These are phyloP conservation scores for Portunus trituberculatus DNA, from an alignment of 1,140 invertebrate genomes.

Conservation along the genomic window DNA sequence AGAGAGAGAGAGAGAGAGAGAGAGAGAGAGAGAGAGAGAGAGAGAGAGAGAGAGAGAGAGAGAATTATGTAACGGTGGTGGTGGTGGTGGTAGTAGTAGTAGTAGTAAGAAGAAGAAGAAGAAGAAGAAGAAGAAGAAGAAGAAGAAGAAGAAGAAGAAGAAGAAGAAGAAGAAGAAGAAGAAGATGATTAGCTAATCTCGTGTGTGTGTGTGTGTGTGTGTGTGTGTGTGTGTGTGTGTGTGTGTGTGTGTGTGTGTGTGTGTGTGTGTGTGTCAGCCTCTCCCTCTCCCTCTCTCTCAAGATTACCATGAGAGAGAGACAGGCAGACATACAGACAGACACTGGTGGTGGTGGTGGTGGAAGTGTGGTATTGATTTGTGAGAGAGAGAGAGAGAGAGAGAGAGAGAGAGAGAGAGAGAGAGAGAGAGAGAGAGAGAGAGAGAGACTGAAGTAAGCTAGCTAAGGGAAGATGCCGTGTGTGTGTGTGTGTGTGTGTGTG, in stretches of 20 bases:
- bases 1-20: background rate
- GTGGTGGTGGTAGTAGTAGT: slow-evolving; percentile 38
- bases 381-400: slow-evolving; percentile 20
- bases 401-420: slow-evolving; percentile 20
- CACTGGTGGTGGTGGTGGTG: background rate
- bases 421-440: slow-evolving; percentile 16
- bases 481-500: slow-evolving; percentile 44
- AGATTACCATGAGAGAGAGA: background rate
- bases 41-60: background rate
- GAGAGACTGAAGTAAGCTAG: background rate
- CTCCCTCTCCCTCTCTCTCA: too few species aligned
- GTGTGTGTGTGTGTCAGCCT: too few species aligned
- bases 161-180: too few species aligned
- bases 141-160: too few species aligned
- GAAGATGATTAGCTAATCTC: too few species aligned
- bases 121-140: too few species aligned
- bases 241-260: too few species aligned
- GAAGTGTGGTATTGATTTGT: background rate
- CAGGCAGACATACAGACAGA: background rate
- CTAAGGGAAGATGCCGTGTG: background rate
- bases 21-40: background rate
- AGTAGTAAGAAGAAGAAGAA: background rate
- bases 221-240: too few species aligned
- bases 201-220: too few species aligned
- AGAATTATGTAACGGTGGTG: background rate